Conservation (phyloP, 2,113 vertebrate genomes). For the human region DNA sequence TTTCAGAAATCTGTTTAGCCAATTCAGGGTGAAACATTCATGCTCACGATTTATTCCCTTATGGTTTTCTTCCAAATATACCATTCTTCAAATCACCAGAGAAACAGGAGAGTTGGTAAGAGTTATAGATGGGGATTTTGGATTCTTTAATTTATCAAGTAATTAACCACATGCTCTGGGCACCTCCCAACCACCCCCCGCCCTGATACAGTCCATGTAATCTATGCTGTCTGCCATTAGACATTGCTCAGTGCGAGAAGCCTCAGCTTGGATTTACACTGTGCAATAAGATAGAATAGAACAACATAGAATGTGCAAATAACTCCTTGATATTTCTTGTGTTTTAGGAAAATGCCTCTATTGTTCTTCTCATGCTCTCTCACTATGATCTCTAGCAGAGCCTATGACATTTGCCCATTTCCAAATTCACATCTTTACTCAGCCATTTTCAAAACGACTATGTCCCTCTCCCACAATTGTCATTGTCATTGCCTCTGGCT, state of each 20-base stretch:
- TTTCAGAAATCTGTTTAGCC: background rate
- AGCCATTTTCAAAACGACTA: background rate
- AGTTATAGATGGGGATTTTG: background rate
- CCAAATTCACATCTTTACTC: background rate
- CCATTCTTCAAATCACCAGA: background rate
- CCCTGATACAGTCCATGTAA: rapidly evolving
- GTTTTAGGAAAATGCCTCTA: background rate
- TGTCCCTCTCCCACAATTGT: background rate
- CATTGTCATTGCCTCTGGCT: background rate
- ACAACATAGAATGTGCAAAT: background rate
- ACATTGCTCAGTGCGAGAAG: background rate
- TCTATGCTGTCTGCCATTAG: background rate
- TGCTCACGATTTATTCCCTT: background rate
- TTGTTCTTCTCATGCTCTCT: background rate
- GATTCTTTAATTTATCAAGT: background rate
- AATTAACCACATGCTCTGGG: background rate
- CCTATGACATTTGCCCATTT: background rate
- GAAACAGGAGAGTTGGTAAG: background rate
- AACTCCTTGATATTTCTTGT: background rate
- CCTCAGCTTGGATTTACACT: background rate
- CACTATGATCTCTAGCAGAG: background rate
- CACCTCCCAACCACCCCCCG: too few species aligned
- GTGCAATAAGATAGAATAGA: background rate
- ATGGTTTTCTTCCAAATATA: background rate
- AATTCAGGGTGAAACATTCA: background rate